Percentiles rank a stretch among this genome's conserved stretches.
Conservation (phyloP, 2,797 vertebrate species). For the Falco columbarius region DNA sequence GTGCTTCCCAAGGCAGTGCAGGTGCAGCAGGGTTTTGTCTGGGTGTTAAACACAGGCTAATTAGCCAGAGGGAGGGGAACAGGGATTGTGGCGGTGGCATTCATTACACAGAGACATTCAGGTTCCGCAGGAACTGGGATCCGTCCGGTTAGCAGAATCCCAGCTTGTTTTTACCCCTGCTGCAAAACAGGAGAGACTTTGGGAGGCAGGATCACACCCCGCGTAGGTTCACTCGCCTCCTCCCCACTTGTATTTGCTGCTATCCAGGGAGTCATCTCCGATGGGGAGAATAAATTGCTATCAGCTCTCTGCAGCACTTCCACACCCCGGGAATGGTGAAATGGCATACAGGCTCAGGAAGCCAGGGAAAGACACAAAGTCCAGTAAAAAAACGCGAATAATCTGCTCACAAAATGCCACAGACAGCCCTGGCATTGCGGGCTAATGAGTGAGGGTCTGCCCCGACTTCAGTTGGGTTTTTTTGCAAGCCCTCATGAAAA, state of each 20-base stretch:
- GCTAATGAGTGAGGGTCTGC: neutral
- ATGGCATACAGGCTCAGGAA: neutral
- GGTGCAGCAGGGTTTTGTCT: constrained; percentile 65
- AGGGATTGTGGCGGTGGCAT: neutral
- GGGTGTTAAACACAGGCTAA: constrained; percentile 21
- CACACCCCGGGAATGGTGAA: neutral
- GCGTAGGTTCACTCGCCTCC: neutral
- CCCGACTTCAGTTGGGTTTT: neutral
- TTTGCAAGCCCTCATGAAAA: neutral
- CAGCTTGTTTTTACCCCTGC: neutral
- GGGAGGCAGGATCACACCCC: neutral
- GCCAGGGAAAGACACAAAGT: neutral
- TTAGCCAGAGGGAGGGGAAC: constrained; percentile 6
- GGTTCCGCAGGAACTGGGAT: neutral
- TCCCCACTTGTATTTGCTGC: neutral
- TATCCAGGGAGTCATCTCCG: neutral
- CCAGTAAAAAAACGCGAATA: neutral
- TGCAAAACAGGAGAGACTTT: neutral
- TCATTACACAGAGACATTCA: neutral
- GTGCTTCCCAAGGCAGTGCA: constrained; percentile 58
- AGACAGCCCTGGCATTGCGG: neutral
- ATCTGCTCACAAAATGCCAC: neutral
- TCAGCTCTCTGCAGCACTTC: neutral
- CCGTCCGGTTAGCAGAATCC: neutral
- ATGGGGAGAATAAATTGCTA: neutral